These are phyloP conservation scores for Hipparchia semele DNA, from an alignment of 2,888 invertebrate genomes.

Conservation along the genomic window DNA sequence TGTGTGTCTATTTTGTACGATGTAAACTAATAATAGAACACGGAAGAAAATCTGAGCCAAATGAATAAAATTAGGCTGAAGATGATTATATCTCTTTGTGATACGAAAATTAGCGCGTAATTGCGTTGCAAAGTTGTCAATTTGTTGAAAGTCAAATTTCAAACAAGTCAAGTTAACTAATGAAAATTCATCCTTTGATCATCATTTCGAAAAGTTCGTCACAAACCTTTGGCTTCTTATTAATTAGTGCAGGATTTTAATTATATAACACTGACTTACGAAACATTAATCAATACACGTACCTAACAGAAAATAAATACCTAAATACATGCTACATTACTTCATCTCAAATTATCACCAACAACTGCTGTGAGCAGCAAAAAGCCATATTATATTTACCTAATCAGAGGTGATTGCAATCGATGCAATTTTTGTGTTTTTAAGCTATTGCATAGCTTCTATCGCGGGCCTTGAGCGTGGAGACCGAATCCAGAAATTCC, in stretches of 20 bases:
- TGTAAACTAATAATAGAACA: not conserved
- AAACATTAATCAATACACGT: too few species aligned
- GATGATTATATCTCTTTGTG: not conserved
- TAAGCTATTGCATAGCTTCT: too few species aligned
- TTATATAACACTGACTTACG: not conserved
- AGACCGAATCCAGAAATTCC: too few species aligned
- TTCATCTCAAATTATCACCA: too few species aligned
- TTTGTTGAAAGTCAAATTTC: slow-evolving; percentile 3
- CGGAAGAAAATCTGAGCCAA: not conserved
- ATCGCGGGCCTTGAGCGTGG: too few species aligned
- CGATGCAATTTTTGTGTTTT: too few species aligned
- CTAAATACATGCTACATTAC: too few species aligned
- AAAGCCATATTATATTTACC: too few species aligned
- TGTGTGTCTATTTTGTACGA: too few species aligned
- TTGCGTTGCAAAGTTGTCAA: slow-evolving; percentile 4
- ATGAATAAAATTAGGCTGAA: not conserved
- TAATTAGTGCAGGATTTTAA: not conserved
- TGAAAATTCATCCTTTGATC: slow-evolving; percentile 11
- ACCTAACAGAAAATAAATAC: too few species aligned
- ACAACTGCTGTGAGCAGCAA: too few species aligned
- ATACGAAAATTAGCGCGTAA: not conserved
- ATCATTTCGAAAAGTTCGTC: not conserved
- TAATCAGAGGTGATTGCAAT: too few species aligned
- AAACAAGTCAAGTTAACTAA: not conserved
- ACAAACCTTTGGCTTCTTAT: not conserved